Base-by-base conservation (phyloP, 2,797 vertebrate species). In the Chrosomus eos region DNA sequence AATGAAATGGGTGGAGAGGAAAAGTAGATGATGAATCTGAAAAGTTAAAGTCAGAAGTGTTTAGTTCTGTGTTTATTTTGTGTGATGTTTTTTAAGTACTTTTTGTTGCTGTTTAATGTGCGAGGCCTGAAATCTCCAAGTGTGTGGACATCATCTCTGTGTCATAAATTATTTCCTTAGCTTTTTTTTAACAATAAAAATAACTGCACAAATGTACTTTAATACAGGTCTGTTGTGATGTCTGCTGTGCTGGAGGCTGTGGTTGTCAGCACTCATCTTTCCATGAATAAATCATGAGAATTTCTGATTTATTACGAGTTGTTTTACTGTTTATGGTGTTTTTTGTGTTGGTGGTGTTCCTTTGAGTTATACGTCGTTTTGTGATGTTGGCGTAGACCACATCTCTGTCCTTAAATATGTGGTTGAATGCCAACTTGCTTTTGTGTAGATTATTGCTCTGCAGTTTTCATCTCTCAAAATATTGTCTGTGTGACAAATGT, bases 1-100 rank as follows among this genome's bases (percentile, higher is more conserved):
- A 86, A 82, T 64, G 6, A 64, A 82, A 72, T 55, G 31, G 26
- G 48, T 76, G 62, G 10, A 66, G 31, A 64, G 31, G 71, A 84
- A 31, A 21, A 23, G 5, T 36, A 33, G 33, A 31, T 70, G 81
- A 80, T 82, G 33, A 82, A 75, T 74, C 55, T 28, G 60, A 71
- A 62, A 64, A 58, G 55, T 67, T 80, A 38, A 48, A 79, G 55
- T 51, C 4, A 8, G n/a, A 62, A 19, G 0, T 7, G 36, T 78
- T 40, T 64, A n/a, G 51, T 38, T 76, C 9, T 55, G 43, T 75
- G 28, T 73, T 28, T 38, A 3, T 60, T 7, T 64, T 18, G 31
- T n/a, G 31, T 26, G 4, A 40, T 58, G 23, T 67, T 67, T 60
- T 66, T 66, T 36, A 10, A 75, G 58, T 55, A 16, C 11, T 55